Base-by-base conservation (phyloP, 2,888 invertebrate species). In the Chaetogeoica ovagalla region DNA sequence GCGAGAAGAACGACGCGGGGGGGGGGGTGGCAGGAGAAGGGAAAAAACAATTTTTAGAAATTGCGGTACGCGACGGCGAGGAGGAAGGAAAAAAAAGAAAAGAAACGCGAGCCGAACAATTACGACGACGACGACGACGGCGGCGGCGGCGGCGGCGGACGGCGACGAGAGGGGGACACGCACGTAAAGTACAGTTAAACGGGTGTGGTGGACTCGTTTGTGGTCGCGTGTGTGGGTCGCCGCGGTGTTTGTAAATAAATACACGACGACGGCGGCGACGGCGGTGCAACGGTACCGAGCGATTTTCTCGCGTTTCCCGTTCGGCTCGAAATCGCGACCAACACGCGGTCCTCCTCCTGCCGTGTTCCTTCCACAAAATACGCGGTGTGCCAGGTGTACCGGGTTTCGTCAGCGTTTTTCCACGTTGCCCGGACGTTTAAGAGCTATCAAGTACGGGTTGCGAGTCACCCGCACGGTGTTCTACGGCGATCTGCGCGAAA, bases 161-260 rank as follows among this genome's bases (percentile, higher is more conserved):
- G n/a, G n/a, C n/a, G n/a, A n/a, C n/a, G n/a, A n/a, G 74, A 57
- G 66, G 57, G n/a, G 63, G 55, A 71, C 71, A 71, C 62, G 63
- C 63, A 71, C 62, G 71, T 79, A 79, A 71, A 79, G 71, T 79
- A 79, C 79, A 71, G 79, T 79, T 79, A 79, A 79, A 79, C 70
- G 79, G 79, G 79, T 79, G 79, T 71, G n/a, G n/a, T n/a, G n/a
- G 79, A 79, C 71, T 79, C 57, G 79, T 79, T 79, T 71, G 79
- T 70, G 77, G 77, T 70, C 69, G 62, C 52, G 70, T 70, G 77
- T 77, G 77, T 79, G 79, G 79, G 79, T 79, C 79, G 30, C 30
- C 30, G 30, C 30, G 71, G 79, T 63, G 71, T 63, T 79, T 63
- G 37, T 43, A 43, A 65, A 55, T 74, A 39, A 21, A 55, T 19